Evolutionary conservation across 2,888 invertebrate species (phyloP), one percentile per base, ranked within the genome.

Genomic region (Tetropium fuscum): DNA sequence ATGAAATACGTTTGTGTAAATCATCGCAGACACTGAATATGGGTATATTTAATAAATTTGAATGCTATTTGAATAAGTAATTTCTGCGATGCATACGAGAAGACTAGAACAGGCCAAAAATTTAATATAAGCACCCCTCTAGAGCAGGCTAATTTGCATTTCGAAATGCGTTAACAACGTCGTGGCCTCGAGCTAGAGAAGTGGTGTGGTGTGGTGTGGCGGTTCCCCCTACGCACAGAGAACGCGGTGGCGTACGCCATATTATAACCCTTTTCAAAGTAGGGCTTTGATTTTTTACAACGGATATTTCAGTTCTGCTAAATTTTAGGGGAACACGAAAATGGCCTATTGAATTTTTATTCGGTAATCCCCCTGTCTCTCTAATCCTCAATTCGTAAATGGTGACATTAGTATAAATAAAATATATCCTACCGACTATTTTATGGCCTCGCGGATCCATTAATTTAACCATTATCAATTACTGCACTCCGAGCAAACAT

Each of bases 141-240:
- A 51, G 65, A 69, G 70, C 70, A 56, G 69, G 59, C 72, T 72
- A 74, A 74, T 74, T 74, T 74, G 72, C 74, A 74, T 74, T 70
- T 72, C 55, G 71, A 67, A 70, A 74, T 71, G 74, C 69, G 72
- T 72, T 71, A 72, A 72, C 74, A 74, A 71, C 69, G 60, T 69
- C 68, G 62, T 67, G 65, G 68, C 72, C 64, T 51, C 56, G 43
- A 60, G 72, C 70, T 59, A 63, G 58, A 59, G 27, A 32, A 36
- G 49, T 40, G 22, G 47, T 20, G 48, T n/a, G n/a, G n/a, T n/a
- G n/a, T n/a, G n/a, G n/a, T n/a, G n/a, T n/a, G n/a, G n/a, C 38
- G 20, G 45, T 38, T 22, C 25, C 34, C 30, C 32, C 44, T 58
- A 45, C 51, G 45, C 54, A 44, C n/a, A n/a, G n/a, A n/a, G n/a